Percentiles rank a stretch among this genome's conserved stretches.
Conservation (phyloP, 2,113 vertebrate species). For the Gopherus evgoodei region DNA sequence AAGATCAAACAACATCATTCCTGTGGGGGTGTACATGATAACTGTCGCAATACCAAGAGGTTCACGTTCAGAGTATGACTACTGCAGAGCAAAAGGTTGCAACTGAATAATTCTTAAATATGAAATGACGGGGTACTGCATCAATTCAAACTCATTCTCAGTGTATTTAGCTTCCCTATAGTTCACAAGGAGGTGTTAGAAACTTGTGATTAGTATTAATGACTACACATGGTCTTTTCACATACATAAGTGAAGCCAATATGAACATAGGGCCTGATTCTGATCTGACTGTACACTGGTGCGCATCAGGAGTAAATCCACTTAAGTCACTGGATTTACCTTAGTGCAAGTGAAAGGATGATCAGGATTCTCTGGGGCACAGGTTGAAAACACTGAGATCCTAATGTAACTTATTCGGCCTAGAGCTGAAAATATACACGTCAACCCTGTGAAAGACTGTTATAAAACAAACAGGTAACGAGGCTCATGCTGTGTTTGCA, state of each 20-base stretch:
- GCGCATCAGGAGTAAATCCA: not conserved
- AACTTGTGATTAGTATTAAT: not conserved
- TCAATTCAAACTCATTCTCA: not conserved
- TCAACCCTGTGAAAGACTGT: not conserved
- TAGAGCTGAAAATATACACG: not conserved
- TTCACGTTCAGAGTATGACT: not conserved
- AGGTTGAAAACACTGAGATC: not conserved
- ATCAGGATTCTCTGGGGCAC: not conserved
- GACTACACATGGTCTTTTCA: not conserved
- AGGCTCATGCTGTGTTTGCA: not conserved
- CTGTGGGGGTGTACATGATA: rapidly evolving
- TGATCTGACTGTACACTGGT: not conserved
- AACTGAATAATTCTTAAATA: not conserved
- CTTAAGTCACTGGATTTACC: not conserved
- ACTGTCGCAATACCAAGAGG: not conserved
- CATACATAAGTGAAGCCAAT: not conserved
- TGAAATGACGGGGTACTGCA: not conserved
- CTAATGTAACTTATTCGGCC: not conserved
- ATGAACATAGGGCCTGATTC: not conserved
- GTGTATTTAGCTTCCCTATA: not conserved
- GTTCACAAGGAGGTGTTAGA: not conserved
- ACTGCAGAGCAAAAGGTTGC: not conserved
- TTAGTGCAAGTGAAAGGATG: not conserved
- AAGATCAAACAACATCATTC: not conserved
- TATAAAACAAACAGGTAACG: not conserved